Conservation (phyloP, 2,888 invertebrate genomes). For the Iphiclides podalirius region DNA sequence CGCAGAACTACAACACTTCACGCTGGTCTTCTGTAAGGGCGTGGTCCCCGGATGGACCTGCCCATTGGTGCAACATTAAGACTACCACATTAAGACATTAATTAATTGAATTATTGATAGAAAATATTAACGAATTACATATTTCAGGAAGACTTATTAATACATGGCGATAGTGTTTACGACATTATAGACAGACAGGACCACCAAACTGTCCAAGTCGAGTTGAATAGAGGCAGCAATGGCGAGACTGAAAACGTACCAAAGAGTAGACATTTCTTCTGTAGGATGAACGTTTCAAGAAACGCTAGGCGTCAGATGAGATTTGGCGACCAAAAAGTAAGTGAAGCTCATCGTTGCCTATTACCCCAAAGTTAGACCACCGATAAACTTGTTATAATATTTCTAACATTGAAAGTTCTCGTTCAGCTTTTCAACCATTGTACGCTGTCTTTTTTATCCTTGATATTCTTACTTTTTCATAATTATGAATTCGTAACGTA, state of each 20-base stretch:
- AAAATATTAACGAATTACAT: no score
- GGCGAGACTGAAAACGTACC: conserved; percentile 78
- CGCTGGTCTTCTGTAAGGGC: no score
- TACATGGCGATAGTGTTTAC: conserved; percentile 99
- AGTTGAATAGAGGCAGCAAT: conserved; percentile 84
- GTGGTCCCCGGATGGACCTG: no score
- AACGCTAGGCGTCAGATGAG: conserved; percentile 98
- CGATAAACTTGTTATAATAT: conserved; percentile 12
- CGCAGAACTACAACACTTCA: no score
- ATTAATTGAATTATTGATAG: no score
- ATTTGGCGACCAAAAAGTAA: conserved; percentile 99
- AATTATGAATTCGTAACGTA: no score
- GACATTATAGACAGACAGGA: conserved; percentile 99
- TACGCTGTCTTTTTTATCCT: no score
- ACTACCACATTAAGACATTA: no score
- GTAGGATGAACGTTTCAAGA: conserved; percentile 98
- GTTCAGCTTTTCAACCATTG: conserved; percentile 3
- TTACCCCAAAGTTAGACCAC: conserved; percentile 1
- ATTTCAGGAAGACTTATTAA: conserved; percentile 96
- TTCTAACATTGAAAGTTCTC: conserved; percentile 10
- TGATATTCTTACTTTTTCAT: no score
- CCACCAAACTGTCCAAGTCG: conserved; percentile 96
- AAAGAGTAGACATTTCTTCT: conserved; percentile 91
- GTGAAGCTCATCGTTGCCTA: conserved; percentile 9
- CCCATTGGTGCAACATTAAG: no score